Evolutionary conservation across 2,888 invertebrate species (phyloP), one percentile per base, ranked within the genome.

Genomic region (Ormia ochracea): DNA sequence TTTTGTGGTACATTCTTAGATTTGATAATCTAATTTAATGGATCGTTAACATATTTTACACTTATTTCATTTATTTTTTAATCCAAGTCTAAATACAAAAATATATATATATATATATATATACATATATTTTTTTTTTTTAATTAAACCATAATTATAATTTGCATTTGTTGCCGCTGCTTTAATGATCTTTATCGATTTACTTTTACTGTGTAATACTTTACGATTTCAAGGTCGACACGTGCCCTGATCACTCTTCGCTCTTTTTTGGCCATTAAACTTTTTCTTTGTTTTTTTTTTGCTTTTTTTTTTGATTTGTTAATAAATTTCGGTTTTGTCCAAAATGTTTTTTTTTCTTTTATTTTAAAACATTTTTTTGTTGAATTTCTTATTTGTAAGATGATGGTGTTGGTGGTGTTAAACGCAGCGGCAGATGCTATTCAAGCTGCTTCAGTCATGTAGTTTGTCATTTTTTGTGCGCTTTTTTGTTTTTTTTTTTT

Each of bases 191-290:
- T 10, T 6, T 23, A 17, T 12, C 31, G 33, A 54, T 78, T 63
- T 59, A 23, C 65, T 68, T 75, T 81, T 72, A 68, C 81, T 73
- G 72, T 75, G 68, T 80, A 82, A 65, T 45, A 69, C 82, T 82
- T 84, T 81, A 78, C 78, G 75, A 38, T 61, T 83, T 84, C 84
- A 84, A 84, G 84, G 84, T 84, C 82, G 83, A 54, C 75, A 52
- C 74, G 59, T 68, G 65, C 68, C 68, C 66, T 56, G 43, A 50
- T 76, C 52, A 48, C 72, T 72, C 52, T 56, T 54, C 31, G 19
- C 65, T 45, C 52, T 69, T 50, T 36, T 23, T 45, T 50, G 36
- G 41, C 50, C 23, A 61, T 50, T 41, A 45, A 63, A 4, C 4
- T 52, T 50, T 2, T 9, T 12, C 10, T 26, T 17, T 19, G 12